phyloP scores from a whole-genome alignment of 2,888 invertebrate species.

The Girardia tigrina region DNA sequence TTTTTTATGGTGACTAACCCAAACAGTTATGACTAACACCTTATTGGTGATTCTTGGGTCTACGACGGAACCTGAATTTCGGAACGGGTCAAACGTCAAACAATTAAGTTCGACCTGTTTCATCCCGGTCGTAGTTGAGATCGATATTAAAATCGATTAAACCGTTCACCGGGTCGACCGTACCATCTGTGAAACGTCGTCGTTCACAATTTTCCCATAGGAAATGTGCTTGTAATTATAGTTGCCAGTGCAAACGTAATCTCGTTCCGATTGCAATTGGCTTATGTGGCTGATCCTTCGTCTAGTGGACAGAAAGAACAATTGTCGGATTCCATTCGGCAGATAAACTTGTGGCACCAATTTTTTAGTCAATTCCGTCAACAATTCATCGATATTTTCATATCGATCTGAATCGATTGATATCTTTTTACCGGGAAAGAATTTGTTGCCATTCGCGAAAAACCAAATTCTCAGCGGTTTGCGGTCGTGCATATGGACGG shows the following conservation, averaged over 20 bases:
- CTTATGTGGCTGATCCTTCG: slow-evolving; percentile 44
- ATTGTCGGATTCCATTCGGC: slow-evolving; percentile 49
- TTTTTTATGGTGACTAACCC: too few species aligned
- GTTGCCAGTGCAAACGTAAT: slow-evolving; percentile 50
- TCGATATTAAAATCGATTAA: too few species aligned
- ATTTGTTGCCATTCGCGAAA: slow-evolving; percentile 27
- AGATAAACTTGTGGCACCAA: slow-evolving; percentile 44
- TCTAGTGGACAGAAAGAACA: slow-evolving; percentile 46
- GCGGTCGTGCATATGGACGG: neutral
- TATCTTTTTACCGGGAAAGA: slow-evolving; percentile 25
- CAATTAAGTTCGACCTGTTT: too few species aligned
- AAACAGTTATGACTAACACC: too few species aligned
- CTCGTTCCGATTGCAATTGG: slow-evolving; percentile 44
- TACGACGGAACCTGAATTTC: too few species aligned
- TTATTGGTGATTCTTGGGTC: too few species aligned
- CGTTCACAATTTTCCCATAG: slow-evolving; percentile 47
- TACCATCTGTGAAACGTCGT: too few species aligned
- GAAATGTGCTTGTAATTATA: slow-evolving; percentile 47
- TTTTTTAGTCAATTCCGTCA: slow-evolving; percentile 48
- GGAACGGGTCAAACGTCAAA: too few species aligned
- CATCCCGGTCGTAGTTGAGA: too few species aligned
- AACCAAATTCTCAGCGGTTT: neutral
- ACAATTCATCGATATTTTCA: slow-evolving; percentile 43
- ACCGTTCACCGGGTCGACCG: too few species aligned
- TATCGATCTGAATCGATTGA: slow-evolving; percentile 27